Evolutionary conservation across 2,888 invertebrate genomes (phyloP), one percentile per base, ranked within the genome.

Genomic region (Eupithecia subfuscata): DNA sequence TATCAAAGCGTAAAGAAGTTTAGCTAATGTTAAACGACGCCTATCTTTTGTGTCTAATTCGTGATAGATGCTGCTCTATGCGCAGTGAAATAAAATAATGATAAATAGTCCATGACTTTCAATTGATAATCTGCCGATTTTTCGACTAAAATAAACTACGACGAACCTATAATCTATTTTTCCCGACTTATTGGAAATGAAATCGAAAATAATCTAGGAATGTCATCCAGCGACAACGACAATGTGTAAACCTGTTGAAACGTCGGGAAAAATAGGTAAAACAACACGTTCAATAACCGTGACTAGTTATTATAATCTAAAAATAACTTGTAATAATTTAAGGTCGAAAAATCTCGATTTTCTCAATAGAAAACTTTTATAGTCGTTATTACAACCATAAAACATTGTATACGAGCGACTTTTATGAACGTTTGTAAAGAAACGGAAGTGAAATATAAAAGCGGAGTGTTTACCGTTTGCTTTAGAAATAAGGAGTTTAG

Each of bases 1-100:
- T 90, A 94, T 94, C 89, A 94, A 94, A 94, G 89, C 94, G 94
- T 94, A 93, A 94, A 93, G 93, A 94, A 94, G 94, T 94, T 93
- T 93, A 92, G 91, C 91, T 92, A 93, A 94, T 93, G 93, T 92
- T 91, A 92, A 93, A 91, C 89, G 93, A 92, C 91, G 93, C 92
- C 91, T 91, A 93, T 93, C 94, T 92, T 93, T 94, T 94, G 94
- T 93, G 88, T 88, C 87, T 90, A 92, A 92, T 91, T 89, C 88
- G 88, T 91, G 91, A 92, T 92, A 89, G 91, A 92, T 93, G 91
- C 89, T 83, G 89, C 91, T 89, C 91, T 87, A 91, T 92, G 91
- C 88, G 86, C 83, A 85, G 84, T 85, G 84, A 89, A 87, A 89
- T 86, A 82, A 81, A 78, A 83, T 79, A 80, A 80, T 77, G 88